Evolutionary conservation across 2,797 vertebrate genomes (phyloP).

Genomic region (Schizopygopsis pylzovi): DNA sequence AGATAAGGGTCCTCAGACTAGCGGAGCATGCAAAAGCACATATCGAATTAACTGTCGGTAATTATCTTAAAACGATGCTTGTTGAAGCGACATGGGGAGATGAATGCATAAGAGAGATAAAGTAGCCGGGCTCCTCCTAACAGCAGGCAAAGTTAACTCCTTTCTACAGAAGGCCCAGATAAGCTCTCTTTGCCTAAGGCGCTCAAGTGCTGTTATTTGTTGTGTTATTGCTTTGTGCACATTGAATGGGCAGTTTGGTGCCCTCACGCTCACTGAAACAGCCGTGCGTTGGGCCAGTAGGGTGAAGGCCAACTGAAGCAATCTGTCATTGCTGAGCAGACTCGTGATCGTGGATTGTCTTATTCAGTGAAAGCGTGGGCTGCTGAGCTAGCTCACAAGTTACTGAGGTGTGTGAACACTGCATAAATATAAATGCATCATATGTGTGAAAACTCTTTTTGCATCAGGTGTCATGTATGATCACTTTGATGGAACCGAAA

Average conservation of each 20-base stretch:
- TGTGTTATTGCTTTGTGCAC: constrained; percentile 46
- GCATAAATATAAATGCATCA: constrained; percentile 25
- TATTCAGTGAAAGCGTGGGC: background rate
- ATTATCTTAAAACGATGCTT: constrained; percentile 62
- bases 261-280: background rate
- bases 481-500: constrained; percentile 8
- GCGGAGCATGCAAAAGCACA: constrained; percentile 50
- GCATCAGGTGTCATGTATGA: constrained; percentile 9
- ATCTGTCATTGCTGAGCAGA: constrained; percentile 8
- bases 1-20: constrained; percentile 55
- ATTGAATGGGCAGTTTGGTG: constrained; percentile 44
- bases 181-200: constrained; percentile 45
- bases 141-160: constrained; percentile 43
- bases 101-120: constrained; percentile 57
- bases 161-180: constrained; percentile 37
- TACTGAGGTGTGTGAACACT: constrained; percentile 30
- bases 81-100: constrained; percentile 56
- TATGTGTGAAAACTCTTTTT: background rate
- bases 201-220: constrained; percentile 41
- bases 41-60: constrained; percentile 62
- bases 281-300: background rate
- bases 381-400: constrained; percentile 9
- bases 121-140: constrained; percentile 45
- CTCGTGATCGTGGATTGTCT: constrained; percentile 24
- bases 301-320: constrained; percentile 25